Base-by-base conservation (phyloP, 2,888 invertebrate species). In the Luperina nickerlii region DNA sequence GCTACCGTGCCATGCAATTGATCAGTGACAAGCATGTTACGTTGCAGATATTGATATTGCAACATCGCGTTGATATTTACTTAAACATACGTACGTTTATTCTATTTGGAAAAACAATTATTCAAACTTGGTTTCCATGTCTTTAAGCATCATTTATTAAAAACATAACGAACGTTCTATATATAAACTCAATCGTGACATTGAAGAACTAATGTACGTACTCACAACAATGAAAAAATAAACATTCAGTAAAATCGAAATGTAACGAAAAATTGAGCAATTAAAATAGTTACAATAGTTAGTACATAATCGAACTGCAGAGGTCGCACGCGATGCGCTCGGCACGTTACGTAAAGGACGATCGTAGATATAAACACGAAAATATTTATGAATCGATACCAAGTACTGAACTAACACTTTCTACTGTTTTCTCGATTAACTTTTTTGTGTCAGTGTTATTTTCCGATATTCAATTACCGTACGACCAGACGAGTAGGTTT, bases 341-440 rank as follows among this genome's bases (percentile, higher is more conserved):
- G 90, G 87, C 78, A 90, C 77, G 20, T 89, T 87, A 88, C 86
- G 81, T 89, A 89, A 91, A 90, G 87, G 87, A 87, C 88, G 86
- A 79, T 78, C 67, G 84, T 84, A 71, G 78, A 83, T 83, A 84
- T 79, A 79, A 88, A 84, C 78, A 85, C 62, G 18, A 76, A 88
- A 82, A 86, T 83, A 82, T 81, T 83, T 85, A 79, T 75, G 65
- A 86, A 89, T 86, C 82, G 74, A 90, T 81, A 75, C 38, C 78
- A 76, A 78, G 18, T 57, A 74, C 73, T 74, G n/a, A 83, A 63
- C 66, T 20, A 74, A 8, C 57, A 85, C 70, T 71, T 73, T 77
- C 67, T 68, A 48, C 45, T 88, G n/a, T 81, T 82, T 81, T 71
- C 68, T 81, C 72, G 66, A 74, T 86, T 81, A 83, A 69, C 73